Percentiles rank a stretch among this genome's conserved stretches.
These are phyloP conservation scores for Phymorhynchus buccinoides DNA, from an alignment of 1,140 invertebrate species.

Conservation along the genomic window DNA sequence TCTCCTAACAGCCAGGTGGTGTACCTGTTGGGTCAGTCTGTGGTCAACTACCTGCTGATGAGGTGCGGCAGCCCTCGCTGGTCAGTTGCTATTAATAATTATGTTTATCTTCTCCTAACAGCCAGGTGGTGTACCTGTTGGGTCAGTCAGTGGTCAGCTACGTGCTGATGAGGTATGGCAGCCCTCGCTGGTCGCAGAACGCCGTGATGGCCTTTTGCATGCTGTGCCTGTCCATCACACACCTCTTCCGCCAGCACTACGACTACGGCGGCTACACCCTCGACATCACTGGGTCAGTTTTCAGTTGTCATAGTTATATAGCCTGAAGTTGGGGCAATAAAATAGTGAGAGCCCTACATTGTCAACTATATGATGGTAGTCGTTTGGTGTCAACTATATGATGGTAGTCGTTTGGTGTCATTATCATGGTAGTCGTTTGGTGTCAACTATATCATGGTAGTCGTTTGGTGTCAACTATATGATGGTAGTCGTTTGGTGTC, in stretches of 20 bases:
- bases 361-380: no score
- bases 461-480: no score
- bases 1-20: constrained; percentile 62
- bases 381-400: no score
- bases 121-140: constrained; percentile 67
- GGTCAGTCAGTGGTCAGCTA: constrained; percentile 62
- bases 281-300: constrained; percentile 87
- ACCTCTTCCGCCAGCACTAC: constrained; percentile 89
- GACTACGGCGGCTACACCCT: constrained; percentile 90
- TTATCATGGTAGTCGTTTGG: no score
- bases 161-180: constrained; percentile 59
- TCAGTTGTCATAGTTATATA: no score
- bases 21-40: constrained; percentile 61
- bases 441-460: no score
- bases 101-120: constrained; percentile 31
- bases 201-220: constrained; percentile 76
- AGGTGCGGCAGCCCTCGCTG: constrained; percentile 48
- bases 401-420: no score
- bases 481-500: no score
- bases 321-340: no score
- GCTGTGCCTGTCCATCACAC: constrained; percentile 87
- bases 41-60: constrained; percentile 66
- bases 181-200: constrained; percentile 53
- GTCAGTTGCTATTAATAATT: constrained; percentile 21
- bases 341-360: no score